Percentiles rank a stretch among this genome's conserved stretches.
Evolutionary conservation across 1,140 invertebrate species (phyloP).

Genomic region (Melitaea cinxia): DNA sequence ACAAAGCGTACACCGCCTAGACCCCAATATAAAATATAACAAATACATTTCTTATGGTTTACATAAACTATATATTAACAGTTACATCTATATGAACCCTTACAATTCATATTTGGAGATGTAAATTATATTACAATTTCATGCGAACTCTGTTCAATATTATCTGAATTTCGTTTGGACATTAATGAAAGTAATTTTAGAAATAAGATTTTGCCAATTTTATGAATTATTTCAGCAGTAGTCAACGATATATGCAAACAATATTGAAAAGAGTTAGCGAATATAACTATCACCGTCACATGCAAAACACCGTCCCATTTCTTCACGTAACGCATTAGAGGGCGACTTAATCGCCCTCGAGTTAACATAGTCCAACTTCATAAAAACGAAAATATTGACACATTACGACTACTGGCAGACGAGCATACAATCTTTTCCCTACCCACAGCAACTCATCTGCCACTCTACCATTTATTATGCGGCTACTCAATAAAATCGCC

Average conservation of each 20-base stretch:
- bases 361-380: constrained; percentile 62
- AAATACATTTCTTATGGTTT: constrained; percentile 78
- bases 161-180: constrained; percentile 5
- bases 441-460: constrained; percentile 10
- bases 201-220: neutral
- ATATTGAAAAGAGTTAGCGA: constrained; percentile 42
- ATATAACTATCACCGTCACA: constrained; percentile 49
- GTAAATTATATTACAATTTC: constrained; percentile 75
- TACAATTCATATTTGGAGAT: constrained; percentile 66
- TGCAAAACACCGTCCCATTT: constrained; percentile 38
- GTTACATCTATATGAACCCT: constrained; percentile 77
- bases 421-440: constrained; percentile 6
- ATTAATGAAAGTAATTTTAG: neutral
- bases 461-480: constrained; percentile 59
- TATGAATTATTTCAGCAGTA: neutral
- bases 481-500: constrained; percentile 77
- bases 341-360: constrained; percentile 39
- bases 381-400: constrained; percentile 66
- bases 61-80: constrained; percentile 79
- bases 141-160: constrained; percentile 42
- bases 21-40: constrained; percentile 71
- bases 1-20: constrained; percentile 9
- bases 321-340: constrained; percentile 52
- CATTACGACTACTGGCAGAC: constrained; percentile 38
- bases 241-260: constrained; percentile 5